phyloP scores from a whole-genome alignment of 2,888 invertebrate species.

The Cryptus armator region DNA sequence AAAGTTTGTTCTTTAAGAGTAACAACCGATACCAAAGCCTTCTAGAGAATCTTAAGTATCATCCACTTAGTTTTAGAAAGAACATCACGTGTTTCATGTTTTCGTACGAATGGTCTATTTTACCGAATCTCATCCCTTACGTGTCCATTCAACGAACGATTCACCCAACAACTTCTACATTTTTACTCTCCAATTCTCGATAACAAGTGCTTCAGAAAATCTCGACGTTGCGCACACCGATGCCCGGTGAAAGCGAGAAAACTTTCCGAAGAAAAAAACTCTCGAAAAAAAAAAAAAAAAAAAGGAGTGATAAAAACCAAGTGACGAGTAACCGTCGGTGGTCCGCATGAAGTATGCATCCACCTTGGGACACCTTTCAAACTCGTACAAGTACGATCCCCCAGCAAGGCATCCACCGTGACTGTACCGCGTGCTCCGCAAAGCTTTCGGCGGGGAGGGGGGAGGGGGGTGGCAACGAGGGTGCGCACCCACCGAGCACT shows the following conservation, averaged over 20 bases:
- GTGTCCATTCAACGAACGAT: no score
- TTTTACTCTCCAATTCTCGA: neutral
- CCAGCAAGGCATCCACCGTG: no score
- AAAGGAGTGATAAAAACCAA: neutral
- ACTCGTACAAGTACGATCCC: constrained; percentile 18
- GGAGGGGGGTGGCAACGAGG: neutral
- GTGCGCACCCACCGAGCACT: constrained; percentile 50
- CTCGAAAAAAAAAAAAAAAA: neutral
- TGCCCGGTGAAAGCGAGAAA: no score
- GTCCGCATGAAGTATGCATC: constrained; percentile 27
- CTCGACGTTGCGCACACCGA: no score
- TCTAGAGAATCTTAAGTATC: no score
- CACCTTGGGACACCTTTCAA: constrained; percentile 7
- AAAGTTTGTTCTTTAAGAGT: no score
- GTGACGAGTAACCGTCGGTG: neutral
- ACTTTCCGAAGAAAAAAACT: neutral
- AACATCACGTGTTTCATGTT: no score
- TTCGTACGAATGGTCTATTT: no score
- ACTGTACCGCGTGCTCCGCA: constrained; percentile 3
- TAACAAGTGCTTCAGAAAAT: neutral
- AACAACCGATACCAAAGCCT: no score
- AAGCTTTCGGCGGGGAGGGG: constrained; percentile 23
- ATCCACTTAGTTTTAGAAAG: no score
- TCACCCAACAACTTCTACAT: no score
- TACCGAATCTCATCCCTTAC: no score